Base-by-base conservation (phyloP, 2,113 vertebrate genomes). In the Eubucco bourcierii region DNA sequence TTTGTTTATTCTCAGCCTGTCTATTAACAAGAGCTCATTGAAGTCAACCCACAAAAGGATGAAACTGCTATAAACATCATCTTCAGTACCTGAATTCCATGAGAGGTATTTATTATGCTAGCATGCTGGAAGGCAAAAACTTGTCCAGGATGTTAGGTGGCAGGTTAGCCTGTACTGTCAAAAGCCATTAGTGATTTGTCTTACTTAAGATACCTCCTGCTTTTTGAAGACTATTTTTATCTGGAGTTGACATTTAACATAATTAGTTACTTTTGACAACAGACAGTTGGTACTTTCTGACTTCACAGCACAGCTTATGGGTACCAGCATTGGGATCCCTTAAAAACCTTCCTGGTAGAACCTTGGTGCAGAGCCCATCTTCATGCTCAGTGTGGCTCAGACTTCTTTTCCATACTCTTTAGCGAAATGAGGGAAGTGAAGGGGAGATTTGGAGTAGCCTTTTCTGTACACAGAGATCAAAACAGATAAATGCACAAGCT, bases 1-100 rank as follows among this genome's bases (percentile, higher is more conserved):
- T 92, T 88, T 91, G 15, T 89, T 93, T 80, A 13, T 84, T 84
- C 81, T 88, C 70, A 90, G 67, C 66, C 28, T 88, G 59, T 61
- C 87, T 60, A 28, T 90, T 86, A 89, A 84, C 68, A 70, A 73
- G 34, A 37, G 29, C 64, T 93, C 79, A 61, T 88, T 88, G 72
- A 75, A 89, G 60, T 66, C 71, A 93, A 53, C 72, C 37, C 88
- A 67, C 15, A 70, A 82, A 87, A 75, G 58, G 76, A 86, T 88
- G 61, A 72, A 92, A 59, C 41, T 67, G 59, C 83, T 84, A 75
- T 76, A 92, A 75, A 2, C 28, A 74, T 10, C 79, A 81, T 28
- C 37, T 81, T 71, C 72, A 28, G 52, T 33, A 37, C 66, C 39
- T 77, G 70, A 78, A 63, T 75, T 60, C 90, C 44, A 27, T 47